phyloP scores from a whole-genome alignment of 2,888 invertebrate species.

The Diaprepes abbreviatus region DNA sequence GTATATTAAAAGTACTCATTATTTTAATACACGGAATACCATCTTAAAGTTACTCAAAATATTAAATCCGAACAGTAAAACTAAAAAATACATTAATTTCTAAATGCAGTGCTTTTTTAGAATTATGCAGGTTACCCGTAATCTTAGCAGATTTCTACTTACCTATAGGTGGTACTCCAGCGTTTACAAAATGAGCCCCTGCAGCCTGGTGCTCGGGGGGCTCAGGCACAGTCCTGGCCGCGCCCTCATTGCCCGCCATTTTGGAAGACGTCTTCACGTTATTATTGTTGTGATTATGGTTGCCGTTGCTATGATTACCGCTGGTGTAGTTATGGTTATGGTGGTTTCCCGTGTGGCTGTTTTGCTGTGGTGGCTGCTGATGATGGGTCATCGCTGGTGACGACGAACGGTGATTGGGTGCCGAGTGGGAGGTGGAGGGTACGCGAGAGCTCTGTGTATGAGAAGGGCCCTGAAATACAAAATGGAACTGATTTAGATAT shows the following conservation, averaged over 20 bases:
- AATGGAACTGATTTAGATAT: too few species aligned
- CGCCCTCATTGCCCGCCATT: constrained; percentile 50
- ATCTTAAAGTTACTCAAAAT: too few species aligned
- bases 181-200: constrained; percentile 55
- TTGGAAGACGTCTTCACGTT: constrained; percentile 51
- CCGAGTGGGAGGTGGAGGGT: constrained; percentile 16
- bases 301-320: constrained; percentile 42
- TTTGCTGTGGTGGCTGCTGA: background rate
- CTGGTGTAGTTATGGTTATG: constrained; percentile 20
- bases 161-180: constrained; percentile 56
- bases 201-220: constrained; percentile 49
- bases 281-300: constrained; percentile 43
- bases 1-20: too few species aligned
- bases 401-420: constrained; percentile 14
- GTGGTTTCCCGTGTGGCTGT: constrained; percentile 1
- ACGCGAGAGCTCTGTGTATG: constrained; percentile 45
- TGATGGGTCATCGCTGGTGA: constrained; percentile 12
- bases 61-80: too few species aligned
- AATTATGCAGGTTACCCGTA: too few species aligned
- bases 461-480: constrained; percentile 54
- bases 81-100: too few species aligned
- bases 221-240: constrained; percentile 37
- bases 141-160: constrained; percentile 45
- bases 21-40: too few species aligned
- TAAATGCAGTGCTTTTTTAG: too few species aligned